Conservation (phyloP, 2,113 vertebrate genomes). For the Hoplias malabaricus region DNA sequence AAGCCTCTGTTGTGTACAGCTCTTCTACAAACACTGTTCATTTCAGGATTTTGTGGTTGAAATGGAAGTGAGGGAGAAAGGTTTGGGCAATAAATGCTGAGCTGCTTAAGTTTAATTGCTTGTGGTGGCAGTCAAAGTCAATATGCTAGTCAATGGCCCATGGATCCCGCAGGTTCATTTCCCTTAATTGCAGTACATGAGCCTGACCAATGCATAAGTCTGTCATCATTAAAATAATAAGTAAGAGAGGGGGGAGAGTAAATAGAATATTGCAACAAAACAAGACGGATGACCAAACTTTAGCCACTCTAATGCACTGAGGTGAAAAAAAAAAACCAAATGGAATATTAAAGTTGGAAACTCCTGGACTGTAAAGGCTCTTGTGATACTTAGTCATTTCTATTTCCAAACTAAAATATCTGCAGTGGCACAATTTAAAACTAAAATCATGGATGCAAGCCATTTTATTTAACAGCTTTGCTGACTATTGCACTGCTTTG, state of each 20-base stretch:
- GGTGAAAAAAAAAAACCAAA: neutral
- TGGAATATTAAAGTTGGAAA: too few relatives aligned
- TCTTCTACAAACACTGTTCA: neutral
- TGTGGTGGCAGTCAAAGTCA: constrained; percentile 76
- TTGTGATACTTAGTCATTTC: constrained; percentile 4
- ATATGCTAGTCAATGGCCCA: constrained; percentile 76
- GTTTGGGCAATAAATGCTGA: constrained; percentile 57
- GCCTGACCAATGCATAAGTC: constrained; percentile 68
- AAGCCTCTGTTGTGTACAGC: neutral
- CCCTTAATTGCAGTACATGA: constrained; percentile 77
- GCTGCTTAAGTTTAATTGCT: constrained; percentile 76
- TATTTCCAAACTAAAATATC: neutral
- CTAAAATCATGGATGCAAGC: neutral
- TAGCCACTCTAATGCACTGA: neutral
- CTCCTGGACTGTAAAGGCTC: neutral
- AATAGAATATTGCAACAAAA: constrained; percentile 32
- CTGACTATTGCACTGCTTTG: neutral
- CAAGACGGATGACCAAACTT: neutral
- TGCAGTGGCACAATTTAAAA: neutral
- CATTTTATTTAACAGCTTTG: neutral
- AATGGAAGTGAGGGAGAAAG: constrained; percentile 18
- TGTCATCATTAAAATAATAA: constrained; percentile 75
- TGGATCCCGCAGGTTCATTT: constrained; percentile 75
- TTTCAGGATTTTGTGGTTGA: constrained; percentile 20
- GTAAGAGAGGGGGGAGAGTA: constrained; percentile 43